These are phyloP conservation scores for Alsophila aescularia DNA, from an alignment of 2,888 invertebrate genomes.

Conservation along the genomic window DNA sequence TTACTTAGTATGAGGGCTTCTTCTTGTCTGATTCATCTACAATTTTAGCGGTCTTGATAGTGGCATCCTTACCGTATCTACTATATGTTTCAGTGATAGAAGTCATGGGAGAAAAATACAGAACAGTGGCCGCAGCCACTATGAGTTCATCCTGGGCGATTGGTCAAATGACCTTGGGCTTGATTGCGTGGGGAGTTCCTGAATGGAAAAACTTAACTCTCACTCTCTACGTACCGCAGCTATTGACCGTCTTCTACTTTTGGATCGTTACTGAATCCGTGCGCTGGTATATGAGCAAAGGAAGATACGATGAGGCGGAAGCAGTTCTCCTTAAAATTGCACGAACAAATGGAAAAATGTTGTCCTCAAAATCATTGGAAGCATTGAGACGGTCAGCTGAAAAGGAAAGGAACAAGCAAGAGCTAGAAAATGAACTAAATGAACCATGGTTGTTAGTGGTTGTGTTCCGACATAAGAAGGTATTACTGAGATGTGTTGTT, in stretches of 20 bases:
- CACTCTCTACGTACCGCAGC: constrained; percentile 87
- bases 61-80: no score
- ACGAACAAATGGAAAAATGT: constrained; percentile 78
- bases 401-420: constrained; percentile 43
- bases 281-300: constrained; percentile 90
- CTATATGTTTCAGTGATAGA: constrained; percentile 76
- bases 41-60: no score
- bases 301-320: constrained; percentile 86
- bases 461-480: constrained; percentile 57
- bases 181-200: constrained; percentile 86
- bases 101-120: constrained; percentile 10
- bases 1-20: no score
- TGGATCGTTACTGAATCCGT: constrained; percentile 89
- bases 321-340: constrained; percentile 86
- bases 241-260: constrained; percentile 86
- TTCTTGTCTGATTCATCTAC: no score
- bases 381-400: constrained; percentile 54
- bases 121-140: constrained; percentile 9
- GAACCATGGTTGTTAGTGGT: constrained; percentile 65
- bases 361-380: constrained; percentile 61
- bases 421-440: constrained; percentile 42
- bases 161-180: constrained; percentile 12
- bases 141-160: constrained; percentile 18
- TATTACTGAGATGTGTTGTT: constrained; percentile 55
- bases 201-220: constrained; percentile 88